phyloP scores from a whole-genome alignment of 1,140 invertebrate genomes.

The Holcopasites calliopsidis region DNA sequence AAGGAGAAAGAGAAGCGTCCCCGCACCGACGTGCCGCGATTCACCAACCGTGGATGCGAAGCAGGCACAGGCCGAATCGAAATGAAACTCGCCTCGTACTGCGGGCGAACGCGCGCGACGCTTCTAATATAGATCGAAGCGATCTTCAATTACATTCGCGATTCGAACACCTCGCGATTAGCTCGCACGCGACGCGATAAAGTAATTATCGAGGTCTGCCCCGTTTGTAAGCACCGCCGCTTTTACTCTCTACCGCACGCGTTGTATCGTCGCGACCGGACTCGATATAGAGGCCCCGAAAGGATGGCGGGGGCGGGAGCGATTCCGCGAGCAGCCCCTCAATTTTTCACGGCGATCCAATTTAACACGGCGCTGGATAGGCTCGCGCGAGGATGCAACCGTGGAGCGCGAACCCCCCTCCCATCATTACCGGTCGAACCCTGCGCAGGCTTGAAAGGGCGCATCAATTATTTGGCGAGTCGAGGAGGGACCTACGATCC shows the following conservation, averaged over 20 bases:
- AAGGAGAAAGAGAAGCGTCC: too few species aligned
- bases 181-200: not conserved
- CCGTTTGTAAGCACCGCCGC: not conserved
- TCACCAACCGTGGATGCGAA: slow-evolving; percentile 7
- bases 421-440: slow-evolving; percentile 67
- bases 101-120: not conserved
- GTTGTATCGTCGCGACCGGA: not conserved
- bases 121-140: not conserved
- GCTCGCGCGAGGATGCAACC: slow-evolving; percentile 37
- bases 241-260: not conserved
- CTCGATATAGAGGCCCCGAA: slow-evolving; percentile 22
- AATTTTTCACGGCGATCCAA: slow-evolving; percentile 49
- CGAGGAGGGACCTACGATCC: slow-evolving; percentile 38
- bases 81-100: not conserved
- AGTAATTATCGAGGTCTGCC: not conserved
- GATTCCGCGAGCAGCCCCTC: not conserved
- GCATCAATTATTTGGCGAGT: slow-evolving; percentile 69
- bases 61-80: not conserved
- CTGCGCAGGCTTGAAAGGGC: slow-evolving; percentile 56
- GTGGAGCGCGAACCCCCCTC: slow-evolving; percentile 55
- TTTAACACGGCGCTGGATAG: slow-evolving; percentile 43
- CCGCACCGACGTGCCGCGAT: slow-evolving; percentile 24
- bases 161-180: not conserved
- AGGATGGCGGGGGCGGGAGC: slow-evolving; percentile 14
- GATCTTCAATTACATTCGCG: not conserved